Conservation (phyloP, 1,140 invertebrate species). For the Bombyx mori region ASM3026992v2 NC_085134.1:3793501-3794000, state of each 20-base stretch:
- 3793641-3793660: neutral
- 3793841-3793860: too few relatives aligned
- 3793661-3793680: conserved; percentile 9
- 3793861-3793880: too few relatives aligned
- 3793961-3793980: too few relatives aligned
- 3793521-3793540: conserved; percentile 5
- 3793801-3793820: too few relatives aligned
- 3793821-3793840: too few relatives aligned
- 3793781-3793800: too few relatives aligned
- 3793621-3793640: conserved; percentile 2
- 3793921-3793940: too few relatives aligned
- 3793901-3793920: too few relatives aligned
- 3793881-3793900: too few relatives aligned
- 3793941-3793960: too few relatives aligned
- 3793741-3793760: neutral
- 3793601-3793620: conserved; percentile 8
- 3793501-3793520: conserved; percentile 6
- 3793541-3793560: conserved; percentile 12
- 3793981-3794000: too few relatives aligned
- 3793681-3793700: conserved; percentile 12
- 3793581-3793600: conserved; percentile 9
- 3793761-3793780: too few relatives aligned
- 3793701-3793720: conserved; percentile 12
- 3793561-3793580: conserved; percentile 7
- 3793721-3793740: conserved; percentile 7